Evolutionary conservation across 2,113 vertebrate genomes (phyloP).

Genomic region (Anolis carolinensis): DNA sequence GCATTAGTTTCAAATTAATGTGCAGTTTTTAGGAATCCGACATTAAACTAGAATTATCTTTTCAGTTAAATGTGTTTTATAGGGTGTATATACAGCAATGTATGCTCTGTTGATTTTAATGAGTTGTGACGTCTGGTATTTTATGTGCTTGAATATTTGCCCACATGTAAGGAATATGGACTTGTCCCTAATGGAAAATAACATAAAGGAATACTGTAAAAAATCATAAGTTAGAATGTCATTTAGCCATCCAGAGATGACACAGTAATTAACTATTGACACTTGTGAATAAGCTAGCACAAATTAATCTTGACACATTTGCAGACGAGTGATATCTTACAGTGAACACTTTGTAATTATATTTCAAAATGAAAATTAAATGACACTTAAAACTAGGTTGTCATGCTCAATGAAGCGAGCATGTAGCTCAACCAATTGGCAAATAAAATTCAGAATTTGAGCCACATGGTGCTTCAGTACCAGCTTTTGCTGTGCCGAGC

Average conservation of each 20-base stretch:
- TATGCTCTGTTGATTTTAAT: conserved; percentile 88
- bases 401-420: conserved; percentile 96
- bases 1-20: conserved; percentile 80
- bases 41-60: conserved; percentile 85
- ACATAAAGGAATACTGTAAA: conserved; percentile 81
- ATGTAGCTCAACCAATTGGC: conserved; percentile 82
- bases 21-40: conserved; percentile 81
- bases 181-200: conserved; percentile 84
- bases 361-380: conserved; percentile 99
- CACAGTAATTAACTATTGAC: conserved; percentile 99
- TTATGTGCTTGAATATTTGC: conserved; percentile 86
- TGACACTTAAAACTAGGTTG: conserved; percentile 99
- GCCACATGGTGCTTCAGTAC: conserved; percentile 79
- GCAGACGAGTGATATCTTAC: conserved; percentile 99
- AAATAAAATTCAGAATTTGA: conserved; percentile 84
- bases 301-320: conserved; percentile 99
- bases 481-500: conserved; percentile 78
- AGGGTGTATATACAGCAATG: conserved; percentile 78
- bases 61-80: conserved; percentile 84
- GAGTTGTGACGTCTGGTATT: conserved; percentile 84
- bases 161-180: conserved; percentile 83
- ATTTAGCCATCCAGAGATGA: conserved; percentile 98
- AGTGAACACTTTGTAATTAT: conserved; percentile 99
- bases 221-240: conserved; percentile 95
- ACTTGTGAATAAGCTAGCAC: conserved; percentile 99